Evolutionary conservation across 1,140 invertebrate genomes (phyloP), one percentile per base, ranked within the genome.

Genomic region (Lepidotrigona ventralis): DNA sequence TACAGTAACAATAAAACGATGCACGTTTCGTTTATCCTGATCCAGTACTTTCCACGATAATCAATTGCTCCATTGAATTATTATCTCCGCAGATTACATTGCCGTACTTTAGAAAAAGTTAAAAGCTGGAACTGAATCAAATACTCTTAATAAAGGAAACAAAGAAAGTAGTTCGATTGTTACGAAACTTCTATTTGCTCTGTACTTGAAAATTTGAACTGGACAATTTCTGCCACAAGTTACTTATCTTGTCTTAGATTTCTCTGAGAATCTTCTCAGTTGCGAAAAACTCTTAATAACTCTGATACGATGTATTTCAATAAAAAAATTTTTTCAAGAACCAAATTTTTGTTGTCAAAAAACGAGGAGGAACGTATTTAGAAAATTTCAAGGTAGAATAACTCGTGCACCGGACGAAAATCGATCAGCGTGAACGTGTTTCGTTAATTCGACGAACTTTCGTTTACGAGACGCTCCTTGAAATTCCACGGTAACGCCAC

Each of bases 401-500:
- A 15, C 12, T 63, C n/a, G 14, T 26, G 14, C 14, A 15, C 14
- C 60, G 73, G 58, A 46, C 54, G 56, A 33, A 60, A n/a, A 63
- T 75, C 15, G 58, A 60, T 75, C 56, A 6, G 19, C 17, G 6
- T 14, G n/a, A 72, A 72, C 23, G 33, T 9, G 14, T 75, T 75
- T 60, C 33, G 14, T 63, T 63, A 6, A 39, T 60, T 58, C n/a
- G 6, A 56, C 26, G 26, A 58, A n/a, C 26, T 56, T 54, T 14
- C 21, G 19, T 58, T 46, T 5, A 29, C 56, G 15, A 17, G 33
- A 2, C 39, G 46, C 21, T 58, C 29, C 39, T 86, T 86, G 72
- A 66, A 46, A 86, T 86, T 76, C 84, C 60, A 1, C n/a, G 33
- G 72, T 81, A 77, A 85, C 58, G n/a, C 54, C 19, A 8, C 1